Evolutionary conservation across 2,797 vertebrate species (phyloP).

Genomic region (Syngnathus acus): DNA sequence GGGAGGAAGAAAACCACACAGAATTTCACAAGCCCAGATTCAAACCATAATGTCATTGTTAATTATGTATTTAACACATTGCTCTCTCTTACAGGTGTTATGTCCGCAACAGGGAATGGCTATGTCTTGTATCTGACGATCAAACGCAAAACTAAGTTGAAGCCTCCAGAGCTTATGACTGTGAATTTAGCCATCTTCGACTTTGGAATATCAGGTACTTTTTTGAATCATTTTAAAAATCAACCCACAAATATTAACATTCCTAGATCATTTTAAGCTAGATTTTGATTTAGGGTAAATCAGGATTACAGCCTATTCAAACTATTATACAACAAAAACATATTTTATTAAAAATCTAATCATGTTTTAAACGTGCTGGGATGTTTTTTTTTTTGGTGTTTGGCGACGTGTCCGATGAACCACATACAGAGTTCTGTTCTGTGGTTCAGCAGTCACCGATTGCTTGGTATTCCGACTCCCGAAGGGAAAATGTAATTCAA

Average conservation of each 20-base stretch:
- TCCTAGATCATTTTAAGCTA: neutral
- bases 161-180: slow-evolving; percentile 90
- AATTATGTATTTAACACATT: neutral
- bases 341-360: too few relatives aligned
- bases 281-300: neutral
- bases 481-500: neutral
- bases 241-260: neutral
- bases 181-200: slow-evolving; percentile 90
- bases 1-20: too few relatives aligned
- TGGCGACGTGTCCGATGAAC: neutral
- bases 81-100: slow-evolving; percentile 68
- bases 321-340: neutral
- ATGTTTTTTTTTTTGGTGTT: neutral
- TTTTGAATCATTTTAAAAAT: neutral
- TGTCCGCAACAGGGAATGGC: slow-evolving; percentile 86
- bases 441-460: neutral
- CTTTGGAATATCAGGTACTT: slow-evolving; percentile 90
- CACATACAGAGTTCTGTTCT: neutral
- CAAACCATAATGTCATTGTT: neutral
- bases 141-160: slow-evolving; percentile 85
- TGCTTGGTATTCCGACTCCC: neutral
- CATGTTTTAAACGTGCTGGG: too few relatives aligned
- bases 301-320: neutral
- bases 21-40: neutral
- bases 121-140: slow-evolving; percentile 85